Evolutionary conservation across 2,113 vertebrate species (phyloP).

Genomic region (Archilochus colubris): DNA sequence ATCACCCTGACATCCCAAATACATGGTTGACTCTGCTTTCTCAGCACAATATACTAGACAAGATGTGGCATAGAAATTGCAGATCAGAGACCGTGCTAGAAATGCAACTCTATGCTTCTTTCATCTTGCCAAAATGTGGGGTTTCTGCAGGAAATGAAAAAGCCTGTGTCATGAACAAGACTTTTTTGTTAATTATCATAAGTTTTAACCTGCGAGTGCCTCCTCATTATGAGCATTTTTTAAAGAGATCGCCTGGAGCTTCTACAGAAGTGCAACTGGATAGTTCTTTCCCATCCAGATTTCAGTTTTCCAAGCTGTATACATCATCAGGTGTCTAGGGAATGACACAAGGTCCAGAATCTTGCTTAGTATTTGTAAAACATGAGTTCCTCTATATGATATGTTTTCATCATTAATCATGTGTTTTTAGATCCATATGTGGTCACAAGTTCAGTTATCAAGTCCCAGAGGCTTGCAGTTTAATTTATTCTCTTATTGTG

Average conservation of each 20-base stretch:
- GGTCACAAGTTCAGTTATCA: background rate
- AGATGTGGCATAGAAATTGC: background rate
- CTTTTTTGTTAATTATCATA: background rate
- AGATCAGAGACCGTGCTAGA: background rate
- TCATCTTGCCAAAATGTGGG: background rate
- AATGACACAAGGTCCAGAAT: background rate
- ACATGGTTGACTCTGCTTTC: background rate
- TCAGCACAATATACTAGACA: background rate
- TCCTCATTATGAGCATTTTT: background rate
- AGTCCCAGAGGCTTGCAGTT: background rate
- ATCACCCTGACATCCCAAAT: constrained; percentile 11
- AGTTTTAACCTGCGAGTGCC: background rate
- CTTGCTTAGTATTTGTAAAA: background rate
- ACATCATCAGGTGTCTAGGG: background rate
- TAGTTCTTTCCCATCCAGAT: background rate
- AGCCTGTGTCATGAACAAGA: background rate
- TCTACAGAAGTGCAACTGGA: background rate
- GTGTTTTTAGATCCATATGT: background rate
- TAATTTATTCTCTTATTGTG: background rate
- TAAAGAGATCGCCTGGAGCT: background rate
- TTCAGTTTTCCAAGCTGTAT: background rate
- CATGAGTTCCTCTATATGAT: background rate
- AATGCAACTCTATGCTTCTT: background rate
- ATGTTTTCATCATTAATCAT: constrained; percentile 23
- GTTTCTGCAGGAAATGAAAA: background rate